Conservation (phyloP, 2,888 invertebrate species). For the Anthrax anthrax region DNA sequence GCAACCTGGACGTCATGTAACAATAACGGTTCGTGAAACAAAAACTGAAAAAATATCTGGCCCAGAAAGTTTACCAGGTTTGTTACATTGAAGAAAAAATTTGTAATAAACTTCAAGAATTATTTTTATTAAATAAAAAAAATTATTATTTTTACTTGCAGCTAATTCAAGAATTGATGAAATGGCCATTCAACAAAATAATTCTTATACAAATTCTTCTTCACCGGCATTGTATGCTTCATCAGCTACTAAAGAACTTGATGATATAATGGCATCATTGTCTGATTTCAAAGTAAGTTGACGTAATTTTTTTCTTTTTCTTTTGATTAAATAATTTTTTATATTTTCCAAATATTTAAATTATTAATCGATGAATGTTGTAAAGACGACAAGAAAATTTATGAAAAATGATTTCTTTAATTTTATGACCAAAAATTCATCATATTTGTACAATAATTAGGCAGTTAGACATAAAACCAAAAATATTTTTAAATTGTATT, state of each 20-base stretch:
- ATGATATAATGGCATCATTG: constrained; percentile 90
- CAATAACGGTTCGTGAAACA: constrained; percentile 44
- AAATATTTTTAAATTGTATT: too few species aligned
- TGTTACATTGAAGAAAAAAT: background rate
- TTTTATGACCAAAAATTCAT: too few species aligned
- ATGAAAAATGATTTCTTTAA: background rate
- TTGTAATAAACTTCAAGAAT: background rate
- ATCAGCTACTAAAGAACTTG: constrained; percentile 84
- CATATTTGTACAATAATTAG: too few species aligned
- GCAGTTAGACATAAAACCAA: too few species aligned
- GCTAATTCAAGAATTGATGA: constrained; percentile 26
- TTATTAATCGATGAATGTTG: background rate
- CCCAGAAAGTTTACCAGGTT: constrained; percentile 26
- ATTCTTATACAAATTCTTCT: constrained; percentile 20
- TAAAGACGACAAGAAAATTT: background rate
- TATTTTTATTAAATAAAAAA: background rate
- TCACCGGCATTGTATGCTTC: constrained; percentile 40
- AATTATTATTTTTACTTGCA: constrained; percentile 10
- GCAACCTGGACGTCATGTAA: constrained; percentile 38
- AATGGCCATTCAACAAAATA: constrained; percentile 27
- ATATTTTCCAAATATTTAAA: background rate
- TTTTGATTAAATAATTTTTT: background rate
- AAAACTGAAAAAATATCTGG: constrained; percentile 42
- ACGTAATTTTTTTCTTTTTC: background rate
- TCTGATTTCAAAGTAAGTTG: constrained; percentile 81